Evolutionary conservation across 2,888 invertebrate species (phyloP).

Genomic region (Acleris holmiana): DNA sequence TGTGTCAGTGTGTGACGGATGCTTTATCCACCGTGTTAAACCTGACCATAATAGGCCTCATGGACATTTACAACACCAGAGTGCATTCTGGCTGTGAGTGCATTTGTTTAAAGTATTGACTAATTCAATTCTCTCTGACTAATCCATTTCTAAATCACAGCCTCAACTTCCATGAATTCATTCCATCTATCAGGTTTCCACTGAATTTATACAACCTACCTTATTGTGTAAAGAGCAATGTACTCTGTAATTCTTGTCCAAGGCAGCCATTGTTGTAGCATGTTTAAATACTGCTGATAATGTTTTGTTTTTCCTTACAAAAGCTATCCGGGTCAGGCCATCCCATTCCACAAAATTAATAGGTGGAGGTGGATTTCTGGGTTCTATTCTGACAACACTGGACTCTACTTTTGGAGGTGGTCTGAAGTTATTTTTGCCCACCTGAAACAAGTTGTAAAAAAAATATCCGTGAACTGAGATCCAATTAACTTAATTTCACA

Average conservation of each 20-base stretch:
- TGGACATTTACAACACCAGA: too few species aligned
- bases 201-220: slow-evolving; percentile 48
- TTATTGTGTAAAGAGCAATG: slow-evolving; percentile 94
- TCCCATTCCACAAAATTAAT: slow-evolving; percentile 99
- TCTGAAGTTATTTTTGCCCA: slow-evolving; percentile 98
- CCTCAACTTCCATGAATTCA: not conserved
- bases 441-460: slow-evolving; percentile 74
- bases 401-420: slow-evolving; percentile 99
- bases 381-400: slow-evolving; percentile 98
- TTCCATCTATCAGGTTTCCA: not conserved
- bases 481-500: too few species aligned
- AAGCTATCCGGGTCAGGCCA: slow-evolving; percentile 96
- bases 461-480: not conserved
- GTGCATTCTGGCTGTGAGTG: too few species aligned
- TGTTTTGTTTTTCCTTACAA: slow-evolving; percentile 98
- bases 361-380: slow-evolving; percentile 97
- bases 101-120: too few species aligned
- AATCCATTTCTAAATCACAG: not conserved
- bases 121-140: too few species aligned
- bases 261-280: slow-evolving; percentile 90
- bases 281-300: slow-evolving; percentile 95
- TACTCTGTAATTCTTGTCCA: slow-evolving; percentile 96
- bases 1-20: too few species aligned
- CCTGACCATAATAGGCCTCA: too few species aligned
- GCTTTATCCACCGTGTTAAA: too few species aligned